Evolutionary conservation across 2,888 invertebrate genomes (phyloP).

Genomic region (Lacanobia oleracea): DNA sequence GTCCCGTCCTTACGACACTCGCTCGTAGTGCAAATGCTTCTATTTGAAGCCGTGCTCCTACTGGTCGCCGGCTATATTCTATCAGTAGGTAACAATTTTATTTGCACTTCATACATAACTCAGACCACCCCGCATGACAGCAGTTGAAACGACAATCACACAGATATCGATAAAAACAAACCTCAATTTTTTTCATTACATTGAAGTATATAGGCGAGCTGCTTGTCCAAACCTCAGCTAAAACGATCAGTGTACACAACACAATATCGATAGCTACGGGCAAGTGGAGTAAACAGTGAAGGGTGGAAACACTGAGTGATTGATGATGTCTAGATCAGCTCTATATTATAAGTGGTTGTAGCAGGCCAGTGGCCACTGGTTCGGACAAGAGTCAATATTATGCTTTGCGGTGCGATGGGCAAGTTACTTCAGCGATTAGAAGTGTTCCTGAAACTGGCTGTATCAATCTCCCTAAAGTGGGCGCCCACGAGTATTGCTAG

Average conservation of each 20-base stretch:
- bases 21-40: too few species aligned
- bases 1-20: too few species aligned
- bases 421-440: conserved; percentile 13
- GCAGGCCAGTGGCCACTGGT: neutral
- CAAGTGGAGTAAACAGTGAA: conserved; percentile 2
- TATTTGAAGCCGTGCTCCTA: too few species aligned
- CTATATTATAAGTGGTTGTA: conserved; percentile 40
- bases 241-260: neutral
- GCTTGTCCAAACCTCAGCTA: neutral
- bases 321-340: conserved; percentile 26
- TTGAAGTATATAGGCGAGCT: neutral
- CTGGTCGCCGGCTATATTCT: too few species aligned
- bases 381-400: conserved; percentile 15
- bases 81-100: too few species aligned
- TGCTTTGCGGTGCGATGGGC: neutral
- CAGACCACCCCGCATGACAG: neutral
- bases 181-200: neutral
- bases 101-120: neutral
- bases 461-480: conserved; percentile 4
- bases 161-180: neutral
- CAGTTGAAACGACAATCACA: neutral
- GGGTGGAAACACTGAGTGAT: conserved; percentile 40
- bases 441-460: neutral
- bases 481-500: neutral
- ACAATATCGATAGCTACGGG: neutral